phyloP scores from a whole-genome alignment of 2,797 vertebrate genomes.

The Petrocephalus sullivani region DNA sequence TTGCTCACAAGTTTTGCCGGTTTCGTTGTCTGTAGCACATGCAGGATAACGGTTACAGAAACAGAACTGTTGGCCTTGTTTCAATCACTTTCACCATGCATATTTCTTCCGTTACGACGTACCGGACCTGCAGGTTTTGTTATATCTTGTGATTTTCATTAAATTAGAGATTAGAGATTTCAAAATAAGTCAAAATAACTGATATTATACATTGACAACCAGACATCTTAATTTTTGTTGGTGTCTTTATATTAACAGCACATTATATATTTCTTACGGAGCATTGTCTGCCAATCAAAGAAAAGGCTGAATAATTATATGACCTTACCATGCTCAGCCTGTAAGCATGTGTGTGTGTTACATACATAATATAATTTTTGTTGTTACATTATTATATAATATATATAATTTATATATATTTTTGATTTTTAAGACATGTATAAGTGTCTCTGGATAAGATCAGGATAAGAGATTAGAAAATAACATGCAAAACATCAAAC shows the following conservation, averaged over 20 bases:
- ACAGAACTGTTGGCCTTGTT: neutral
- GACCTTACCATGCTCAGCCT: neutral
- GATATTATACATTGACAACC: neutral
- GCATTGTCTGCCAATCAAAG: neutral
- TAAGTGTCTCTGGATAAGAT: neutral
- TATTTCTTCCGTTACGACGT: neutral
- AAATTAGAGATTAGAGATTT: neutral
- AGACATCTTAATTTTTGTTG: neutral
- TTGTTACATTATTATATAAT: neutral
- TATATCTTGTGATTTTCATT: neutral
- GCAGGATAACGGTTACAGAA: neutral
- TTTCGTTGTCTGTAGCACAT: neutral
- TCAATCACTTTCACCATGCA: neutral
- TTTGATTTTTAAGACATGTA: neutral
- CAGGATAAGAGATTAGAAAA: neutral
- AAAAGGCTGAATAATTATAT: neutral
- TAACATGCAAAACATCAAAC: neutral
- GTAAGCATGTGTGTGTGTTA: neutral
- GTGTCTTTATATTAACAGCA: neutral
- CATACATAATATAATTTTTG: neutral
- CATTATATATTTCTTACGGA: neutral
- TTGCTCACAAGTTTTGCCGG: neutral
- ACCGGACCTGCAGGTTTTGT: neutral
- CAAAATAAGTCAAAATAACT: neutral
- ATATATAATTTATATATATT: neutral